Percentiles rank a stretch among this genome's conserved stretches.
These are phyloP conservation scores for Otolemur crassicaudatus DNA, from an alignment of 2,797 vertebrate genomes.

Conservation along the genomic window DNA sequence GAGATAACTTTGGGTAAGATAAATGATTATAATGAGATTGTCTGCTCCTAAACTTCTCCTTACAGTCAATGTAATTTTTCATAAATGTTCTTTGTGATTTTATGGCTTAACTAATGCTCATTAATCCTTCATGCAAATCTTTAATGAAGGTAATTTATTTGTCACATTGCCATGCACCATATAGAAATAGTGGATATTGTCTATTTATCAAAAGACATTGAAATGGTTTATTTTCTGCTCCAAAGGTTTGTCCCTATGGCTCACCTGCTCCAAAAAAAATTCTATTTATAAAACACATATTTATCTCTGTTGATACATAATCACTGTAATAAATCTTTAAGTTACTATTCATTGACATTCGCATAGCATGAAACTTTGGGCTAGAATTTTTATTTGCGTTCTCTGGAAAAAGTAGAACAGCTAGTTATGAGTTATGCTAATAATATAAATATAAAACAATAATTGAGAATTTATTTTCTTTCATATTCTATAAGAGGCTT, in stretches of 20 bases:
- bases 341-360: constrained; percentile 67
- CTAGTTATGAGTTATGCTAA: not conserved
- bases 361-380: not conserved
- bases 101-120: constrained; percentile 75
- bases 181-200: constrained; percentile 67
- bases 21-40: constrained; percentile 80
- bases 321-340: constrained; percentile 81
- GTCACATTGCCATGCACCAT: constrained; percentile 68
- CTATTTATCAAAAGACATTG: constrained; percentile 78
- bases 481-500: not conserved
- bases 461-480: constrained; percentile 6
- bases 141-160: constrained; percentile 85
- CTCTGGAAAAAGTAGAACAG: not conserved
- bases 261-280: constrained; percentile 72
- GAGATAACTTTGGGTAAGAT: constrained; percentile 58
- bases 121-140: constrained; percentile 86
- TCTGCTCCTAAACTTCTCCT: constrained; percentile 33
- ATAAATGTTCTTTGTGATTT: constrained; percentile 61
- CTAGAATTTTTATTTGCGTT: not conserved
- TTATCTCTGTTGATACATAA: constrained; percentile 81
- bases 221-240: constrained; percentile 81
- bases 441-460: not conserved
- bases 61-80: constrained; percentile 76
- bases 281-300: constrained; percentile 58
- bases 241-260: constrained; percentile 60